Evolutionary conservation across 1,140 invertebrate genomes (phyloP).

Genomic region (Pectinophora gossypiella): DNA sequence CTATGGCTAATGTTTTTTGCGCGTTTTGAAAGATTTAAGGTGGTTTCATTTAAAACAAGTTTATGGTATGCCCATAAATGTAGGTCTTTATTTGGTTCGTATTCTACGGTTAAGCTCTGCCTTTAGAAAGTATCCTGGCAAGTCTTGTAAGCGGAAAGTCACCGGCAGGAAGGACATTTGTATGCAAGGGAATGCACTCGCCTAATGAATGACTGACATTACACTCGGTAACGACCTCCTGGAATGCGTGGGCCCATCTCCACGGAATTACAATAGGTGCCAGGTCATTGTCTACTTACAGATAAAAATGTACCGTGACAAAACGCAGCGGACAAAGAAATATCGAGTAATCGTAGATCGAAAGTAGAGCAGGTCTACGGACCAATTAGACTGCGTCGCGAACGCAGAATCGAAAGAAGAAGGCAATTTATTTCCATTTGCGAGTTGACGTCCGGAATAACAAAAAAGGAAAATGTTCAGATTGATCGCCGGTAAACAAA

Average conservation of each 20-base stretch:
- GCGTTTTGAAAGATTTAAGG: background rate
- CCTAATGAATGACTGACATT: conserved; percentile 43
- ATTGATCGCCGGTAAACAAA: conserved; percentile 33
- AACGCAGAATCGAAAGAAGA: background rate
- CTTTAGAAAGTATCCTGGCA: background rate
- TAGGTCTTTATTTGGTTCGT: background rate
- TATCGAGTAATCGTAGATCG: background rate
- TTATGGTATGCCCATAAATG: background rate
- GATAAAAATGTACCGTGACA: conserved; percentile 1
- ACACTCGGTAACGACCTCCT: conserved; percentile 23
- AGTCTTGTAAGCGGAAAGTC: background rate
- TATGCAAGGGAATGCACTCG: conserved; percentile 38
- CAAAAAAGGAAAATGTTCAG: background rate
- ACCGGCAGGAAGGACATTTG: conserved; percentile 38
- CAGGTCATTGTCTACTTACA: conserved; percentile 20
- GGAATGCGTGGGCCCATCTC: conserved; percentile 28
- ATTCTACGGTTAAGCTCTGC: background rate
- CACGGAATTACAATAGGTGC: conserved; percentile 21
- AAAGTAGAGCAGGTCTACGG: background rate
- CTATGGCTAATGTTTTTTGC: no score
- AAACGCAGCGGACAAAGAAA: background rate
- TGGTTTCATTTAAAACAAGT: no score
- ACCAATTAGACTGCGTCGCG: background rate
- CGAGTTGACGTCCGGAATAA: background rate
- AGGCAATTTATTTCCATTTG: background rate